Base-by-base conservation (phyloP, 2,888 invertebrate genomes). In the Pheosia tremula region DNA sequence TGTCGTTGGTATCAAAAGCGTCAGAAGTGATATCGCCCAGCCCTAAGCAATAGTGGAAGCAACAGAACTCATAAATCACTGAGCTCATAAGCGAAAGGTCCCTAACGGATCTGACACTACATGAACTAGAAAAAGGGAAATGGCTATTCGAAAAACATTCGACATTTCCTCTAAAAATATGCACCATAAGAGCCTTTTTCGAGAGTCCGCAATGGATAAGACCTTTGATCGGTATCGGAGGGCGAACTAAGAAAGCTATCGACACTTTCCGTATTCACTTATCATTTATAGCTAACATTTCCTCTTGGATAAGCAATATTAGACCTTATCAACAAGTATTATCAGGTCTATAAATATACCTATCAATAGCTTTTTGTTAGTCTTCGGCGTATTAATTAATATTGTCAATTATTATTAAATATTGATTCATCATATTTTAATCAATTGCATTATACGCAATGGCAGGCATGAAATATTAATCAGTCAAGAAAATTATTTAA, bases 211-310 rank as follows among this genome's bases (percentile, higher is more conserved):
- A 73, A 78, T 71, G 83, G 84, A 85, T 83, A 78, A 84, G 82
- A 85, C 85, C 84, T 86, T 84, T 86, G 88, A 89, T 91, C 86
- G 84, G 82, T 86, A 89, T 90, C 86, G 78, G 79, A 83, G 84
- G 83, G 84, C 77, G 82, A 86, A 82, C 84, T 80, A 84, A 86
- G 90, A 86, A 86, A 88, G 81, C 87, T 86, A 86, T 87, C 85
- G 84, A 86, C 87, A 85, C 87, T 85, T 81, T 82, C 81, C 78
- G 72, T 69, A 75, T 78, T 84, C 86, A 85, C 85, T 89, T 88
- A 88, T 87, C 83, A 85, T 87, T 84, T 79, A 77, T 79, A 75
- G 74, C 71, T 78, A 79, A 69, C 62, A 73, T 63, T 64, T 64
- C 10, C 39, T 41, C 49, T 52, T 57, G 52, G 64, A 36, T 69